Evolutionary conservation across 2,113 vertebrate genomes (phyloP).

Genomic region (Kryptolebias marmoratus): DNA sequence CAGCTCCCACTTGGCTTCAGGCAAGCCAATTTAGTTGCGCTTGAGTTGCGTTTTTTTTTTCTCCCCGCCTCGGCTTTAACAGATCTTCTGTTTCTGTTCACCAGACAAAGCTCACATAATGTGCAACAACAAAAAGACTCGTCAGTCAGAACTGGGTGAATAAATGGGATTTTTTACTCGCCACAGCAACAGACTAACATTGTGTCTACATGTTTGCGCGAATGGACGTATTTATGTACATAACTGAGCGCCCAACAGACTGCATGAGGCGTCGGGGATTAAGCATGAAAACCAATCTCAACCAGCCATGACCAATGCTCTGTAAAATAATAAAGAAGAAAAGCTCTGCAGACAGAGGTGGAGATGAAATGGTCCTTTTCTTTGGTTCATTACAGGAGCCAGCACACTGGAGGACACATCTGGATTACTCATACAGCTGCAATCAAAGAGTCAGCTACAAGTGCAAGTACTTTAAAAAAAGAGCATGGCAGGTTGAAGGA

Average conservation of each 20-base stretch:
- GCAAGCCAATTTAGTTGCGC: slow-evolving; percentile 18
- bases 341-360: slow-evolving; percentile 50
- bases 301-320: slow-evolving; percentile 51
- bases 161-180: slow-evolving; percentile 41
- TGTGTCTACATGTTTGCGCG: background rate
- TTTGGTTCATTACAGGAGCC: slow-evolving; percentile 55
- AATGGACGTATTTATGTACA: background rate
- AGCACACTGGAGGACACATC: slow-evolving; percentile 62
- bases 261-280: slow-evolving; percentile 54
- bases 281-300: slow-evolving; percentile 52
- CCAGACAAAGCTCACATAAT: slow-evolving; percentile 40
- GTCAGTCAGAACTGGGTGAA: slow-evolving; percentile 50
- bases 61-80: slow-evolving; percentile 13
- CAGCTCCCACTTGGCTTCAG: background rate
- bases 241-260: slow-evolving; percentile 28
- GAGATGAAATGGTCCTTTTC: slow-evolving; percentile 52
- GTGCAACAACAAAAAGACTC: slow-evolving; percentile 43
- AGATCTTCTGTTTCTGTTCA: slow-evolving; percentile 34
- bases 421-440: slow-evolving; percentile 60
- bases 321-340: slow-evolving; percentile 66
- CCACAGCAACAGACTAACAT: slow-evolving; percentile 26
- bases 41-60: slow-evolving; percentile 1
- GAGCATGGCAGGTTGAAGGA: slow-evolving; percentile 8
- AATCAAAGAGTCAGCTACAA: slow-evolving; percentile 52
- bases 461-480: slow-evolving; percentile 11